Conservation (phyloP, 2,888 invertebrate species). For the Parnassius glacialis region DNA sequence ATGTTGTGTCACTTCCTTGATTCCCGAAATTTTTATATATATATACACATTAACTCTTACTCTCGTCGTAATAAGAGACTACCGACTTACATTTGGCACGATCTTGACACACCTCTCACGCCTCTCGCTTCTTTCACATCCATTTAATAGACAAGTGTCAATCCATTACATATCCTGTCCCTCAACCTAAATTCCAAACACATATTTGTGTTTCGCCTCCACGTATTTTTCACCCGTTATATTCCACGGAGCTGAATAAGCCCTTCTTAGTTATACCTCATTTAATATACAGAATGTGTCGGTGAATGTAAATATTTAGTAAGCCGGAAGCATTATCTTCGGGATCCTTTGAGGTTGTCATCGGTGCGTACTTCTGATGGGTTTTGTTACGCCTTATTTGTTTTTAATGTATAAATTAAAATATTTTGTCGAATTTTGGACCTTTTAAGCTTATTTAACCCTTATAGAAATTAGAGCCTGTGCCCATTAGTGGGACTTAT, state of each 20-base stretch:
- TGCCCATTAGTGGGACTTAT: too few relatives aligned
- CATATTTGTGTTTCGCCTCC: not conserved
- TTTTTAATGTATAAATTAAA: not conserved
- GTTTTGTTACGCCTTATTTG: not conserved
- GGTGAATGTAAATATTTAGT: slow-evolving; percentile 9
- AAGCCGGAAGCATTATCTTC: slow-evolving; percentile 10
- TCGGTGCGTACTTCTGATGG: not conserved
- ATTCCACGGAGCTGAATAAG: slow-evolving; percentile 1
- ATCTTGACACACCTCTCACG: too few relatives aligned
- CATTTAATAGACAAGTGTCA: too few relatives aligned
- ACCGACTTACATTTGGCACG: too few relatives aligned
- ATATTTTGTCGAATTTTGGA: not conserved
- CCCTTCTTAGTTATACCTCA: slow-evolving; percentile 13
- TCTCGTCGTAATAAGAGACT: too few relatives aligned
- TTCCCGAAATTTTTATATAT: too few relatives aligned
- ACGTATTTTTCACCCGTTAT: slow-evolving; percentile 1
- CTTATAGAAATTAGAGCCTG: too few relatives aligned
- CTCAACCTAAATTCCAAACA: not conserved
- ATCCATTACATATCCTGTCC: not conserved
- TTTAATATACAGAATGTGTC: slow-evolving; percentile 15
- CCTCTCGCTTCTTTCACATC: too few relatives aligned
- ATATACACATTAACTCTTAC: too few relatives aligned
- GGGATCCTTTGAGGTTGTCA: slow-evolving; percentile 2
- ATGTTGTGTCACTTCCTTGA: too few relatives aligned
- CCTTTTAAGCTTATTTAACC: too few relatives aligned